Base-by-base conservation (phyloP, 64 coral and sea anemone species). In the Dendronephthya gigantea region DNA sequence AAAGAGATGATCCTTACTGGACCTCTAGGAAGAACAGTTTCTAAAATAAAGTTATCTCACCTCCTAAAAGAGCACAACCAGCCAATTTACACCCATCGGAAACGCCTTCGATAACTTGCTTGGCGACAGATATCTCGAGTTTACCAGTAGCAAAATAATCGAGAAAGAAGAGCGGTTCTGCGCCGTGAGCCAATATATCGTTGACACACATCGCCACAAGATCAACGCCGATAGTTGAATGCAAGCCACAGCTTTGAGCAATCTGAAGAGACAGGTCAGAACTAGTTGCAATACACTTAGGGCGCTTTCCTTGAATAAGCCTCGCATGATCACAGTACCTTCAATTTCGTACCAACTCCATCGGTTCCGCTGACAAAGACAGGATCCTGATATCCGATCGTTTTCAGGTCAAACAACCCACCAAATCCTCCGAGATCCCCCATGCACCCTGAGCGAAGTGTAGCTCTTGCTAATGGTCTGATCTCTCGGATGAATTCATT, bases 131-230 rank as follows among this genome's bases (percentile, higher is more conserved):
- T 16, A 88, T 69, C 30, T 96, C 94, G 12, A 96, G 68, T 30
- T 88, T 90, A 4, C 90, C 85, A 16, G 87, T 92, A 2, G 94
- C 90, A 86, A 96, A 96, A 51, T 96, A 96, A 47, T 96, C 94
- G 39, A 96, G 90, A 74, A 96, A 96, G 49, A 84, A 96, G 2
- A 96, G 50, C 2, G 94, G 94, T 45, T 96, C 94, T 5, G 94
- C 94, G 49, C 94, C 94, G 86, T 96, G 94, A 3, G 94, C 94
- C 30, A 96, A 55, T 23, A 96, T 96, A 58, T 96, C 94, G 88
- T 96, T 96, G 11, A 96, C 94, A 39, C 94, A 96, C 94, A 96
- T 96, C 29, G 90, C 94, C 39, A 96, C 94, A 27, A 96, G 83
- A 81, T 96, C 94, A 51, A 92, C 92, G 40, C 94, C 94, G 32